Conservation (phyloP, 1,140 invertebrate genomes). For the Psix sp. region DNA sequence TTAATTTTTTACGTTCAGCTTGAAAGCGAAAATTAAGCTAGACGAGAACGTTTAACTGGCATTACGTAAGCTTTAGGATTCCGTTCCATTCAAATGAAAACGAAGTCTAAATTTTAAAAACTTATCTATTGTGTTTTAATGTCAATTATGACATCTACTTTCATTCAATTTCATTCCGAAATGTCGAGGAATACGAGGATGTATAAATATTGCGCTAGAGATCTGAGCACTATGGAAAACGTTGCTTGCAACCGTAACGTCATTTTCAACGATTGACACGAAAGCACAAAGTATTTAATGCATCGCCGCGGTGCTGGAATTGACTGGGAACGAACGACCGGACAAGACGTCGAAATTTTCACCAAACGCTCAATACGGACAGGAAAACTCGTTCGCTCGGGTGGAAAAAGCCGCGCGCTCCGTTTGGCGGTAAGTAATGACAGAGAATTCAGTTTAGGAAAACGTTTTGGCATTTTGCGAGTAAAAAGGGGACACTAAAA, state of each 20-base stretch:
- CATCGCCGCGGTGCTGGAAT: constrained; percentile 29
- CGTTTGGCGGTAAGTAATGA: constrained; percentile 51
- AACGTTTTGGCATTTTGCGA: constrained; percentile 52
- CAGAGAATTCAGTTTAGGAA: constrained; percentile 54
- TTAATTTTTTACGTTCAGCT: too few relatives aligned
- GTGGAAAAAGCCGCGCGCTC: constrained; percentile 40
- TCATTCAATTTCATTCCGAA: constrained; percentile 43
- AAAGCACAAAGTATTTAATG: constrained; percentile 55
- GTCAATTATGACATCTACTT: constrained; percentile 53
- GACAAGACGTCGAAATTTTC: constrained; percentile 45
- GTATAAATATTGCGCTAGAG: constrained; percentile 37
- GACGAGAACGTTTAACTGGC: too few relatives aligned
- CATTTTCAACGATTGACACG: constrained; percentile 49
- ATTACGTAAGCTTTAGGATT: constrained; percentile 13
- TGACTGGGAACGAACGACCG: constrained; percentile 28
- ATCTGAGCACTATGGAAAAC: constrained; percentile 32
- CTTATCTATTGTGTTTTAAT: constrained; percentile 30
- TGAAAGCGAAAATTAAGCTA: too few relatives aligned
- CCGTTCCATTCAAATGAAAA: constrained; percentile 10
- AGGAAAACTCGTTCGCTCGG: constrained; percentile 29
- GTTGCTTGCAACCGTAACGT: constrained; percentile 46
- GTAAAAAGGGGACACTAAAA: constrained; percentile 41
- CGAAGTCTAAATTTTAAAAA: constrained; percentile 22
- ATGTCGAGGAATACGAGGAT: constrained; percentile 36
- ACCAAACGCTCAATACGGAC: constrained; percentile 21